Evolutionary conservation across 2,797 vertebrate species (phyloP).

Genomic region (Pangasius sanitwongsei): DNA sequence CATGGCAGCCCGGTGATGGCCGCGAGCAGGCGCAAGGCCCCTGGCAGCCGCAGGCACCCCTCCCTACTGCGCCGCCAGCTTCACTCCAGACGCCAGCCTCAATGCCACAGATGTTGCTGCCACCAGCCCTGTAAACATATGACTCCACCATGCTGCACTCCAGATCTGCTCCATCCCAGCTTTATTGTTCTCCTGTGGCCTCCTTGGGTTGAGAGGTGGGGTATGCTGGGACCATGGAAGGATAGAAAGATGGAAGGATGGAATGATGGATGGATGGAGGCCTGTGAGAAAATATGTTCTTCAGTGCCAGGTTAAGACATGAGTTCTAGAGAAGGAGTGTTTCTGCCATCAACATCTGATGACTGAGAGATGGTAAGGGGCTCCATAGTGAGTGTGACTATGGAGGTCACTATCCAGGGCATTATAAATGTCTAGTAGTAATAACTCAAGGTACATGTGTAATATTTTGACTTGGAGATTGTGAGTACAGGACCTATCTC

Average conservation of each 20-base stretch:
- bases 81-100: constrained; percentile 61
- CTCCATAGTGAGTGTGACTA: constrained; percentile 5
- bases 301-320: constrained; percentile 27
- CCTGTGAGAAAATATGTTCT: constrained; percentile 33
- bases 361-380: constrained; percentile 13
- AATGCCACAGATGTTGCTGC: constrained; percentile 69
- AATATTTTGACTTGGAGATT: background rate
- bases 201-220: background rate
- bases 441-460: background rate
- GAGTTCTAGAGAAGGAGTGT: background rate
- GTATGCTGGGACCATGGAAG: background rate
- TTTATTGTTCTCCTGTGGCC: constrained; percentile 31
- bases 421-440: background rate
- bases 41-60: constrained; percentile 65
- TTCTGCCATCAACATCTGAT: constrained; percentile 8
- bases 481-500: background rate
- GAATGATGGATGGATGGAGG: background rate
- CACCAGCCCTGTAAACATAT: constrained; percentile 63
- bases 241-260: background rate
- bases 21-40: constrained; percentile 63
- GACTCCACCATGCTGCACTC: constrained; percentile 44
- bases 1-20: constrained; percentile 75
- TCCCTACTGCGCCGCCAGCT: constrained; percentile 57
- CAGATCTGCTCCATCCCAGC: constrained; percentile 46
- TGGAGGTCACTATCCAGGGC: background rate